Conservation (phyloP, 2,888 invertebrate species). For the Stenotaenia linearis region DNA sequence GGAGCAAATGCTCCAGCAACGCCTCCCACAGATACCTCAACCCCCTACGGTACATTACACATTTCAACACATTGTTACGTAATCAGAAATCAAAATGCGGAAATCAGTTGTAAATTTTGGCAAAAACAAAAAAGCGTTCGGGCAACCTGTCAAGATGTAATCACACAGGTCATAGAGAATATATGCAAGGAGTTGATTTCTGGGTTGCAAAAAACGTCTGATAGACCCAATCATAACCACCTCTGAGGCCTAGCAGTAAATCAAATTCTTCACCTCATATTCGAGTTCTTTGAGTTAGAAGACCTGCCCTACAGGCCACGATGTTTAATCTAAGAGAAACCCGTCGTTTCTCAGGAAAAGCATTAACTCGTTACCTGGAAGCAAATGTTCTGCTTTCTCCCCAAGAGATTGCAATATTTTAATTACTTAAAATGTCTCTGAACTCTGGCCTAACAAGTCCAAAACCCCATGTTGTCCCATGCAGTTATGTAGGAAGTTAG, state of each 20-base stretch:
- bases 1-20: constrained; percentile 36
- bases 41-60: constrained; percentile 21
- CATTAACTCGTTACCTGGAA: background rate
- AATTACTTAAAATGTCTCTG: background rate
- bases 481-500: too few relatives aligned
- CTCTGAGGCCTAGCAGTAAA: background rate
- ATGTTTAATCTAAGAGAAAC: background rate
- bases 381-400: background rate
- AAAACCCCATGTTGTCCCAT: background rate
- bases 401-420: background rate
- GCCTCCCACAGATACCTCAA: constrained; percentile 34
- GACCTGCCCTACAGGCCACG: too few relatives aligned
- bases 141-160: background rate
- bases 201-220: too few relatives aligned
- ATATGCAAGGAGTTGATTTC: background rate
- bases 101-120: background rate
- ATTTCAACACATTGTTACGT: too few relatives aligned
- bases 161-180: background rate
- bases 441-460: background rate
- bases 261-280: too few relatives aligned
- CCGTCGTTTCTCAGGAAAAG: background rate
- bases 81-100: background rate
- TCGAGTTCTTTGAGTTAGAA: too few relatives aligned
- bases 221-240: background rate
- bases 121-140: background rate